Percentiles rank a stretch among this genome's conserved stretches.
These are phyloP conservation scores for Botia kubotai DNA, from an alignment of 2,797 vertebrate genomes.

Conservation along the genomic window DNA sequence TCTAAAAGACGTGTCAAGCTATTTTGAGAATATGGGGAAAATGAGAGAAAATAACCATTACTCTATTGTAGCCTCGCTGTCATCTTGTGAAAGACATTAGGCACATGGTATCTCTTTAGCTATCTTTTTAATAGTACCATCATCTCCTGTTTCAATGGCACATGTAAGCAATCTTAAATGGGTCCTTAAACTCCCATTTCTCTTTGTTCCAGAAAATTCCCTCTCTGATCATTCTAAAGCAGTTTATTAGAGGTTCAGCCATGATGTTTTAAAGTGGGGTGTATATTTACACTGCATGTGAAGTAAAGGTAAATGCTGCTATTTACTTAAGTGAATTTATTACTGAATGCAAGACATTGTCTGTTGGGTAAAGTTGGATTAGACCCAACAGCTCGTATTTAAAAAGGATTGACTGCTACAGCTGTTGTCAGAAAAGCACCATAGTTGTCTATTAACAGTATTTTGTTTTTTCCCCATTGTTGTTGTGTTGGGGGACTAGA, in stretches of 20 bases:
- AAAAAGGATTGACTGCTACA: no score
- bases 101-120: neutral
- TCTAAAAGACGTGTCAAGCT: neutral
- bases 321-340: no score
- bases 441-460: neutral
- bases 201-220: neutral
- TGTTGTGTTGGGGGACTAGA: neutral
- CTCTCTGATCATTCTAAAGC: neutral
- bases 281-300: neutral
- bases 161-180: neutral
- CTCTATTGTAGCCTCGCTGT: neutral
- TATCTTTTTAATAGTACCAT: neutral
- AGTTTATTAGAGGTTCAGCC: neutral
- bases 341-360: no score
- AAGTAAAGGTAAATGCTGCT: no score
- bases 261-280: neutral
- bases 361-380: no score
- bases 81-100: neutral
- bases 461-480: neutral
- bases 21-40: neutral
- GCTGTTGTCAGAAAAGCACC: neutral
- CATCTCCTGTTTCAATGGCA: neutral
- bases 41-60: neutral
- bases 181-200: neutral
- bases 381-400: no score